phyloP scores from a whole-genome alignment of 1,140 invertebrate genomes.

The Coenobita brevimanus region DNA sequence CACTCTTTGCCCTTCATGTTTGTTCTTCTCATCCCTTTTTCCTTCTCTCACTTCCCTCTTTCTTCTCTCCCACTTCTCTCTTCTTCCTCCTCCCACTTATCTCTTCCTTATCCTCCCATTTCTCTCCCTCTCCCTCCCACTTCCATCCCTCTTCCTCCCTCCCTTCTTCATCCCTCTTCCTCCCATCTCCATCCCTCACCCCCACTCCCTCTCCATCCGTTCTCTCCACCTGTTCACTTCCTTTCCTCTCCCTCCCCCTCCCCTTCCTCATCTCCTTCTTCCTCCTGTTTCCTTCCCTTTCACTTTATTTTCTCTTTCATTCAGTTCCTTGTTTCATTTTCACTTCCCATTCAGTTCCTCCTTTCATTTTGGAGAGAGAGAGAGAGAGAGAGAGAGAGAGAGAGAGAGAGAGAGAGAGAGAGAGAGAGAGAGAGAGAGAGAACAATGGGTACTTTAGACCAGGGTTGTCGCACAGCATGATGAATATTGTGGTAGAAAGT shows the following conservation, averaged over 20 bases:
- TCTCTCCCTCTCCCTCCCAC: too few species aligned
- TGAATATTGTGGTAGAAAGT: too few species aligned
- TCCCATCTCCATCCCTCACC: too few species aligned
- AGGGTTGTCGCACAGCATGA: too few species aligned
- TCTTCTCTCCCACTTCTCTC: too few species aligned
- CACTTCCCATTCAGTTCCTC: background rate
- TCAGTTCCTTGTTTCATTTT: background rate
- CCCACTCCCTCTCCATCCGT: background rate
- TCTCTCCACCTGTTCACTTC: background rate
- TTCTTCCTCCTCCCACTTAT: background rate
- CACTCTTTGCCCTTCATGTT: background rate
- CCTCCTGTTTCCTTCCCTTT: too few species aligned
- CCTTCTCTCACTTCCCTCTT: too few species aligned
- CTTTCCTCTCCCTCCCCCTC: background rate
- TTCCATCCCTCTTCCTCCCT: background rate
- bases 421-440: slow-evolving; percentile 4
- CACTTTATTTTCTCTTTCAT: background rate
- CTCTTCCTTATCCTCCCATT: background rate
- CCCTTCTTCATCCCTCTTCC: background rate
- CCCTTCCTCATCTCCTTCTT: background rate
- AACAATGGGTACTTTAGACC: too few species aligned
- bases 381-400: background rate
- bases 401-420: slow-evolving; percentile 2
- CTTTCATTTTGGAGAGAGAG: background rate
- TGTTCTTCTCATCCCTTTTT: too few species aligned